Percentiles rank a stretch among this genome's conserved stretches.
phyloP scores from a whole-genome alignment of 2,797 vertebrate genomes.

The Hippoglossus hippoglossus region DNA sequence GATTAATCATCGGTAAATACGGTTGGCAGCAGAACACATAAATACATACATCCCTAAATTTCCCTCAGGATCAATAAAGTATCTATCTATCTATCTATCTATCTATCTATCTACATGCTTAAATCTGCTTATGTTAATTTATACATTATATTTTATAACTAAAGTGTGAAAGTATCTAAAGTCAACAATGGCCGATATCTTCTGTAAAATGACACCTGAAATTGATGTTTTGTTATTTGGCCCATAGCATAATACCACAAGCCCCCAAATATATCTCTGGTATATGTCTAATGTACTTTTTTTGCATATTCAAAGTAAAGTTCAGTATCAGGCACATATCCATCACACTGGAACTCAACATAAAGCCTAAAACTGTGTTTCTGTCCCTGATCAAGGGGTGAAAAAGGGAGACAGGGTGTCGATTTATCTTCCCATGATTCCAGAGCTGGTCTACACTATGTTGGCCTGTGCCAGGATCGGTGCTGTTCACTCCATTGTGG shows the following conservation, averaged over 20 bases:
- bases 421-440: constrained; percentile 88
- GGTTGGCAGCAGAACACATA: no score
- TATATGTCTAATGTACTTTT: not conserved
- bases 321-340: not conserved
- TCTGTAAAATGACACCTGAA: no score
- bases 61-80: no score
- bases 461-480: constrained; percentile 87
- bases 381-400: constrained; percentile 57
- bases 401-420: constrained; percentile 86
- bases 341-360: not conserved
- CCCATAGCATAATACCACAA: not conserved
- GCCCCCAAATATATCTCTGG: not conserved
- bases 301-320: constrained; percentile 5
- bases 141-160: no score
- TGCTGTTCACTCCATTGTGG: constrained; percentile 87
- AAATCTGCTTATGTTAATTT: no score
- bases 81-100: no score
- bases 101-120: no score
- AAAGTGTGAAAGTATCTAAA: no score
- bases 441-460: constrained; percentile 85
- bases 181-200: no score
- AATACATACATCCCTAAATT: no score
- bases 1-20: no score
- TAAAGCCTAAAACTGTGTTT: not conserved
- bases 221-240: not conserved